These are phyloP conservation scores for Menidia menidia DNA, from an alignment of 2,797 vertebrate species.

Conservation along the genomic window DNA sequence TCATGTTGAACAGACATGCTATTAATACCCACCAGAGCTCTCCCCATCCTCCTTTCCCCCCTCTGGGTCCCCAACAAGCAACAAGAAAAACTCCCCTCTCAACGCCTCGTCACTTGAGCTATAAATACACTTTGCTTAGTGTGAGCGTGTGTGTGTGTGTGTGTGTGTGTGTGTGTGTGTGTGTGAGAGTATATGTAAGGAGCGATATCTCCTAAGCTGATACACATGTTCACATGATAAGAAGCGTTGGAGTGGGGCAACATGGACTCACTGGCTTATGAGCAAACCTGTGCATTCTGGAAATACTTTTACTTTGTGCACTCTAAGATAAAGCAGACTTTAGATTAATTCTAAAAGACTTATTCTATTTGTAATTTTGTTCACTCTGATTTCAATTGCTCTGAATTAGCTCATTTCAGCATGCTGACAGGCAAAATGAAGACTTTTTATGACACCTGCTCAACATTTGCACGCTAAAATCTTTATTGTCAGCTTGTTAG, in stretches of 20 bases:
- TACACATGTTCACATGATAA: slow-evolving; percentile 60
- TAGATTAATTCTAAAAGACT: background rate
- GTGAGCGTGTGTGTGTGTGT: slow-evolving; percentile 37
- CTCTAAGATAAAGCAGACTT: background rate
- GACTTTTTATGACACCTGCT: background rate
- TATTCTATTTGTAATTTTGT: no score
- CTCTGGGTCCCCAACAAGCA: slow-evolving; percentile 65
- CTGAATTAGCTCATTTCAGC: background rate
- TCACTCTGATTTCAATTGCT: background rate
- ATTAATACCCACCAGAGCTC: slow-evolving; percentile 76
- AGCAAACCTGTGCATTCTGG: background rate
- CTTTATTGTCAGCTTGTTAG: background rate
- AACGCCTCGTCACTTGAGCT: slow-evolving; percentile 77
- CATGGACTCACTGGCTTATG: slow-evolving; percentile 10
- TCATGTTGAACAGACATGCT: slow-evolving; percentile 70
- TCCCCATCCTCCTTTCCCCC: slow-evolving; percentile 61
- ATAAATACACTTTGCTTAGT: slow-evolving; percentile 79
- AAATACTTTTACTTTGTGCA: background rate
- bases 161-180: slow-evolving; percentile 32
- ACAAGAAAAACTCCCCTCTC: slow-evolving; percentile 84
- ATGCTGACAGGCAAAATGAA: background rate
- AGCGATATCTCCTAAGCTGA: slow-evolving; percentile 42
- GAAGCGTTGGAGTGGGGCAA: slow-evolving; percentile 54
- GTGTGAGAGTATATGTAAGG: slow-evolving; percentile 38
- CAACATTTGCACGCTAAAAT: background rate